A percentile compares a stretch with the other conserved stretches of the same genome.
phyloP scores from a whole-genome alignment of 2,113 vertebrate genomes.

The Datnioides undecimradiatus region DNA sequence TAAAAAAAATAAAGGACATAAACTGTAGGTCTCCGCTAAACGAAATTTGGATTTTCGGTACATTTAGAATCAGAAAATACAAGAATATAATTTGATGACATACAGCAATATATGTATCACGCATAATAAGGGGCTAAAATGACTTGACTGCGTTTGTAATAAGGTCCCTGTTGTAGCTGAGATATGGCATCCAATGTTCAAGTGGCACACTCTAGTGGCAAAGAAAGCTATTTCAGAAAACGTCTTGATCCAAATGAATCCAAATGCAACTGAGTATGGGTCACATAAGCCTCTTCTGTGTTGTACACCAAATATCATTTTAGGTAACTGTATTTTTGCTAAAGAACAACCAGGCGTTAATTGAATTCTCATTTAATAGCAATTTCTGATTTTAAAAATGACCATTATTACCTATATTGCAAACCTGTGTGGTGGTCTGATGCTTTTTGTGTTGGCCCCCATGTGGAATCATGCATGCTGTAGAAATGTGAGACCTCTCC shows the following conservation, averaged over 20 bases:
- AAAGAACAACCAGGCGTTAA: too few relatives aligned
- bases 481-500: too few relatives aligned
- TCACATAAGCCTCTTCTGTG: not conserved
- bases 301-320: not conserved
- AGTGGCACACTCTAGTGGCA: conserved; percentile 23
- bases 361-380: too few relatives aligned
- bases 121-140: not conserved
- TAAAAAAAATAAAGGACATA: not conserved
- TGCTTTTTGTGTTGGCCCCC: too few relatives aligned
- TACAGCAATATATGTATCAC: not conserved
- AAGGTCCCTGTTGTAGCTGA: not conserved
- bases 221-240: not conserved
- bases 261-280: too few relatives aligned
- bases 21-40: not conserved
- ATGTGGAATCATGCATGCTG: too few relatives aligned
- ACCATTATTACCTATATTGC: too few relatives aligned
- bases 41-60: too few relatives aligned
- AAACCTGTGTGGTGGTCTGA: too few relatives aligned
- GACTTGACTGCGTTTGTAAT: not conserved
- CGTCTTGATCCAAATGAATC: not conserved
- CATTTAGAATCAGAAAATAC: not conserved
- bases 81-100: not conserved
- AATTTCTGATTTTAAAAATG: too few relatives aligned
- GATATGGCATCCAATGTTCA: not conserved
- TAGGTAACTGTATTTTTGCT: too few relatives aligned